phyloP scores from a whole-genome alignment of 2,797 vertebrate genomes.

The Pristis pectinata region DNA sequence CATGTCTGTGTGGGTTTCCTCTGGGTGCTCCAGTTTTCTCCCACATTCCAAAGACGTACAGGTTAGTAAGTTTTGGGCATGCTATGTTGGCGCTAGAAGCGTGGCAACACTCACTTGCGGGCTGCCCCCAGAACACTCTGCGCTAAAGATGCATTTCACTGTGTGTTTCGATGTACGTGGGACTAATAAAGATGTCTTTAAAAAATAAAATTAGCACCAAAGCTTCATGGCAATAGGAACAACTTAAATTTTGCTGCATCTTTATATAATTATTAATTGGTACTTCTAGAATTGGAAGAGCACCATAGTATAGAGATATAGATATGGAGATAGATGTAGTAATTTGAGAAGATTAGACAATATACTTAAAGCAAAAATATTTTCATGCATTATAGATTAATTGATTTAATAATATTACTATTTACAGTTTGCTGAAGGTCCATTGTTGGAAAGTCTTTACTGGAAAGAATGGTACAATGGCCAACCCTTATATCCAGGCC shows the following conservation, averaged over 20 bases:
- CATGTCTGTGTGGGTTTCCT: too few relatives aligned
- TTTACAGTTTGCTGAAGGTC: conserved; percentile 53
- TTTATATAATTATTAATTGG: neutral
- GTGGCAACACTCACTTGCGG: too few relatives aligned
- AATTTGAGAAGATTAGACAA: neutral
- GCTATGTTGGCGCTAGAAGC: too few relatives aligned
- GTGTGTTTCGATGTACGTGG: too few relatives aligned
- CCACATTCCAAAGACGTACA: too few relatives aligned
- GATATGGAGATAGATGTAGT: neutral
- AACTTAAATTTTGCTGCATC: neutral
- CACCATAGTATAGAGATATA: too few relatives aligned
- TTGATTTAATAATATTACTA: conserved; percentile 39
- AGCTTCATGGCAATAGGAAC: neutral
- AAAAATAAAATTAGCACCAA: neutral
- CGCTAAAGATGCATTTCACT: too few relatives aligned
- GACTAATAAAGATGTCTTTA: too few relatives aligned
- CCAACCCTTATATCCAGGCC: conserved; percentile 37
- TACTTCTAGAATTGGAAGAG: neutral
- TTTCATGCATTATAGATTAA: neutral
- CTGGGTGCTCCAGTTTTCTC: too few relatives aligned
- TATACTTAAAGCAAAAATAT: neutral
- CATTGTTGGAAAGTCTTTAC: conserved; percentile 55
- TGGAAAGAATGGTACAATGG: conserved; percentile 51
- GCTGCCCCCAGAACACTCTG: too few relatives aligned
- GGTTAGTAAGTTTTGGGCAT: too few relatives aligned